Conservation (phyloP, 2,113 vertebrate genomes). For the Narcine bancroftii region DNA sequence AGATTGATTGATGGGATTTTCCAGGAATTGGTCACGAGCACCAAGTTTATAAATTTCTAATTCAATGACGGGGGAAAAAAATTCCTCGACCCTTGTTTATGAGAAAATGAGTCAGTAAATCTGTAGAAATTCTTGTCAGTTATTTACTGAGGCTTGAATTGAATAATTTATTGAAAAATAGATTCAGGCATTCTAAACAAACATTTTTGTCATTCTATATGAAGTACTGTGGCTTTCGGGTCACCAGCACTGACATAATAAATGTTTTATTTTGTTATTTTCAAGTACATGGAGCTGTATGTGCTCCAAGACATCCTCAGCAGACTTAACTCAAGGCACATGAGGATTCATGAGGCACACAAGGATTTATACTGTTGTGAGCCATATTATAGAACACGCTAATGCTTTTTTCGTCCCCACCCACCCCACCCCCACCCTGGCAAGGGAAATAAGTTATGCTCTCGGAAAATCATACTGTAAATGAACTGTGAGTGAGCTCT, state of each 20-base stretch:
- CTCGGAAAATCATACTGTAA: no score
- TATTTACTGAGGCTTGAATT: not conserved
- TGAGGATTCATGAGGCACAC: no score
- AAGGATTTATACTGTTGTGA: no score
- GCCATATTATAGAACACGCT: not conserved
- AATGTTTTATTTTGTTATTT: conserved; percentile 2
- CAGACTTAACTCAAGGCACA: not conserved
- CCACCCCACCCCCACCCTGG: no score
- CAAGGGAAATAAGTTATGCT: no score
- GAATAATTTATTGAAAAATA: not conserved
- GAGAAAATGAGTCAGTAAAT: not conserved
- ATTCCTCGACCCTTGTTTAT: not conserved
- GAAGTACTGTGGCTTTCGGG: not conserved
- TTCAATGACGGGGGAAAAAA: not conserved
- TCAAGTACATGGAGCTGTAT: not conserved
- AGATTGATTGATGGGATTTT: not conserved
- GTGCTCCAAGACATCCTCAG: not conserved
- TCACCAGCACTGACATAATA: not conserved
- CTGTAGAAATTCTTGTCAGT: not conserved
- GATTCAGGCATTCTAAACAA: not conserved
- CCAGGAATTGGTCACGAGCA: not conserved
- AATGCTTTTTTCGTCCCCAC: not conserved
- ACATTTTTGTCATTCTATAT: not conserved
- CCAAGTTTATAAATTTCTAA: not conserved
- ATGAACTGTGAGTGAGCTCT: no score